Percentiles rank a stretch among this genome's conserved stretches.
phyloP scores from a whole-genome alignment of 2,113 vertebrate species.

The Ophiodon elongatus region DNA sequence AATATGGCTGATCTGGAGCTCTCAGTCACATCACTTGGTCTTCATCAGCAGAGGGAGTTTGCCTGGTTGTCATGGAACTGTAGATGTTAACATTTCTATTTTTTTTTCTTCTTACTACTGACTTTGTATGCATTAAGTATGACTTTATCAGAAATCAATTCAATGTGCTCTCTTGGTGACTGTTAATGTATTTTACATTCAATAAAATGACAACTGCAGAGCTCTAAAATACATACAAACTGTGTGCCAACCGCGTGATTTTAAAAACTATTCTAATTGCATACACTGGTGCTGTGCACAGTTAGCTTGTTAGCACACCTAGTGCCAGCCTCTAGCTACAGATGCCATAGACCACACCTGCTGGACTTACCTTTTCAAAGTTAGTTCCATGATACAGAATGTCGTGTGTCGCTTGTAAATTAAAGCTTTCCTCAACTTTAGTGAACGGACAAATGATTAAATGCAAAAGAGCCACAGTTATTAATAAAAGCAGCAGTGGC shows the following conservation, averaged over 20 bases:
- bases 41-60: background rate
- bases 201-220: background rate
- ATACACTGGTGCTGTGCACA: background rate
- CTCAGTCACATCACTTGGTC: background rate
- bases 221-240: background rate
- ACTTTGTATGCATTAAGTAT: background rate
- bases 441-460: constrained; percentile 91
- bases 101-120: background rate
- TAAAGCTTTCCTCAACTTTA: constrained; percentile 99
- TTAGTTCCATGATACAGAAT: constrained; percentile 91
- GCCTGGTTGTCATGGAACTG: background rate
- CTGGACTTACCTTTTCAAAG: constrained; percentile 91
- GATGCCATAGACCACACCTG: background rate
- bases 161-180: background rate
- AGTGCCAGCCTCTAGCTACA: background rate
- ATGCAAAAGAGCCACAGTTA: constrained; percentile 84
- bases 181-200: background rate
- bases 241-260: background rate
- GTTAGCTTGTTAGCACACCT: constrained; percentile 27
- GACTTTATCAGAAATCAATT: background rate
- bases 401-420: constrained; percentile 93
- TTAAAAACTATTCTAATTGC: too few relatives aligned
- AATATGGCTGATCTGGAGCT: background rate
- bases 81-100: background rate
- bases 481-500: constrained; percentile 80